Conservation (phyloP, 2,797 vertebrate species). For the Enteromius argenteus region DNA sequence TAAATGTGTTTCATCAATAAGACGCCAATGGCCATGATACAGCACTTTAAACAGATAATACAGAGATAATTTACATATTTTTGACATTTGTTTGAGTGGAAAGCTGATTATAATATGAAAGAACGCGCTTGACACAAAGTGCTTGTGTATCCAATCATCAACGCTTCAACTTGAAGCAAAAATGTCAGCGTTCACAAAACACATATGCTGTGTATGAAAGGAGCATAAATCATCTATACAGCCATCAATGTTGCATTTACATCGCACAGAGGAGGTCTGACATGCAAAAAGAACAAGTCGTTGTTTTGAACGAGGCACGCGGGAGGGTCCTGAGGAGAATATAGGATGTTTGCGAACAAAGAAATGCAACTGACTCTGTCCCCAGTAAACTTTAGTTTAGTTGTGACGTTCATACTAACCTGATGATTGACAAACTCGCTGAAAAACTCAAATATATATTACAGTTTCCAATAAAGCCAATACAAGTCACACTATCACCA, state of each 20-base stretch:
- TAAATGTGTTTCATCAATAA: constrained; percentile 43
- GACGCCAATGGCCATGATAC: constrained; percentile 14
- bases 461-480: not conserved
- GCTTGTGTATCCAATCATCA: constrained; percentile 40
- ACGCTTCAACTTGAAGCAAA: constrained; percentile 20
- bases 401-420: not conserved
- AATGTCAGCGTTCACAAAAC: constrained; percentile 36
- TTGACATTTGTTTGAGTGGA: constrained; percentile 43
- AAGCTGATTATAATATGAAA: constrained; percentile 55
- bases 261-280: constrained; percentile 18
- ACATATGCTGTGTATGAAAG: constrained; percentile 39
- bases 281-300: constrained; percentile 31
- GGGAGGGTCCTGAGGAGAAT: constrained; percentile 17
- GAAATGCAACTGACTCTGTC: not conserved
- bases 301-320: constrained; percentile 7
- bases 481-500: not conserved
- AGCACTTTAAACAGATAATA: constrained; percentile 22
- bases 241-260: constrained; percentile 34
- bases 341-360: constrained; percentile 10
- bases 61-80: constrained; percentile 51
- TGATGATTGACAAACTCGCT: not conserved
- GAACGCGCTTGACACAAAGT: constrained; percentile 34
- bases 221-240: constrained; percentile 54
- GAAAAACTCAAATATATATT: not conserved
- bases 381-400: not conserved